A percentile compares a stretch with the other conserved stretches of the same genome.
These are phyloP conservation scores for Drosophila eugracilis DNA, from an alignment of 1,140 invertebrate species.

Conservation along the genomic window DNA sequence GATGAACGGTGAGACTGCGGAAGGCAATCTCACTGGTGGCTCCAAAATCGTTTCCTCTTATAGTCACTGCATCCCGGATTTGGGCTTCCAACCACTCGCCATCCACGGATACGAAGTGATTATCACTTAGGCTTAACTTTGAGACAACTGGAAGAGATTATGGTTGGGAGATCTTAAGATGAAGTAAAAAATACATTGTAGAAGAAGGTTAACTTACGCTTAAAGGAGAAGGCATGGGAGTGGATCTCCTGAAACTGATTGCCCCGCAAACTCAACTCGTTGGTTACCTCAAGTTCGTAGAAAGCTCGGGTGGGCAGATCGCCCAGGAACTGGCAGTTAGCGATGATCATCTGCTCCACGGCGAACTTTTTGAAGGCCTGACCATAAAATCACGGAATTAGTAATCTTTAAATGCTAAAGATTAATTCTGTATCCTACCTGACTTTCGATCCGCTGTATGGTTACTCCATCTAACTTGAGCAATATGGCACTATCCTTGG, in stretches of 20 bases:
- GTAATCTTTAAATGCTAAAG: no score
- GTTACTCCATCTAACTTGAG: constrained; percentile 71
- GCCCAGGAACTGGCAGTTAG: constrained; percentile 85
- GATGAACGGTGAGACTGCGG: constrained; percentile 67
- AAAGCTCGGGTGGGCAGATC: constrained; percentile 89
- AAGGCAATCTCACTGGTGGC: constrained; percentile 75
- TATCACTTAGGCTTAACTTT: constrained; percentile 71
- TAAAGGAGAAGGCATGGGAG: constrained; percentile 86
- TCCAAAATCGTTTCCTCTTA: constrained; percentile 75
- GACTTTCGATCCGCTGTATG: constrained; percentile 88
- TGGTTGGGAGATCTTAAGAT: not conserved
- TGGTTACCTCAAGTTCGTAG: constrained; percentile 89
- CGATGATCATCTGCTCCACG: constrained; percentile 87
- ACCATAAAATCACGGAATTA: not conserved
- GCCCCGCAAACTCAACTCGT: constrained; percentile 88
- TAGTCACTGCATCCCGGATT: constrained; percentile 59
- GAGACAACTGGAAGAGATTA: constrained; percentile 54
- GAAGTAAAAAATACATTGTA: no score
- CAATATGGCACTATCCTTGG: constrained; percentile 77
- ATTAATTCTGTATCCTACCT: constrained; percentile 73
- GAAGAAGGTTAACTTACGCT: no score
- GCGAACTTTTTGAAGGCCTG: constrained; percentile 92
- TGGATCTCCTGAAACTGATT: constrained; percentile 86
- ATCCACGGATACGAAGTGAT: constrained; percentile 66
- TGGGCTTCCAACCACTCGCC: constrained; percentile 76